Evolutionary conservation across 1,140 invertebrate genomes (phyloP).

Genomic region (Leptonema lineaticorne): DNA sequence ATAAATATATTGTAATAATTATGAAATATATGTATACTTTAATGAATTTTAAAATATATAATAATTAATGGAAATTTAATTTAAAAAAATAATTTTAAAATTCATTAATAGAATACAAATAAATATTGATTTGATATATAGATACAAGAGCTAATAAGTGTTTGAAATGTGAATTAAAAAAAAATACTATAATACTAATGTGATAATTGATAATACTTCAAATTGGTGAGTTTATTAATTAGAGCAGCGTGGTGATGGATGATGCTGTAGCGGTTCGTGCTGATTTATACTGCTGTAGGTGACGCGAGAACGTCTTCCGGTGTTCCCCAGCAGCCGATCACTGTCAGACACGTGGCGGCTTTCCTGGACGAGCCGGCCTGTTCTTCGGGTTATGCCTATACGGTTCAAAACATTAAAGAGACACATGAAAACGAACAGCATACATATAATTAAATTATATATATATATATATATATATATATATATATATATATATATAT

Average conservation of each 20-base stretch:
- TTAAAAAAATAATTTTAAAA: too few relatives aligned
- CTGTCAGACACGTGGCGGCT: conserved; percentile 34
- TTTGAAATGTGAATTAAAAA: too few relatives aligned
- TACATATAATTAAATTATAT: too few relatives aligned
- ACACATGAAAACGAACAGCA: background rate
- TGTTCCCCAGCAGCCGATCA: conserved; percentile 35
- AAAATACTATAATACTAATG: background rate
- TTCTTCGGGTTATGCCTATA: conserved; percentile 42
- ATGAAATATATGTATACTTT: too few relatives aligned
- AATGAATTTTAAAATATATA: too few relatives aligned
- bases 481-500: too few relatives aligned
- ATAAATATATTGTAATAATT: too few relatives aligned
- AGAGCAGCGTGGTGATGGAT: conserved; percentile 21
- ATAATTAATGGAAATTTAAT: too few relatives aligned
- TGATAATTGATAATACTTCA: background rate
- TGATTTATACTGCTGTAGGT: conserved; percentile 42
- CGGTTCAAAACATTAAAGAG: conserved; percentile 12
- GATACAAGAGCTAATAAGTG: too few relatives aligned
- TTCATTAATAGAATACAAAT: too few relatives aligned
- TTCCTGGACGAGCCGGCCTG: conserved; percentile 32
- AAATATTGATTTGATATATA: too few relatives aligned
- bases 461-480: too few relatives aligned
- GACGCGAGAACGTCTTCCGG: conserved; percentile 25
- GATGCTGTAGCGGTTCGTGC: conserved; percentile 25
- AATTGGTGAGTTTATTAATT: background rate